Conservation (phyloP, 2,797 vertebrate genomes). For the Xiphophorus birchmanni region DNA sequence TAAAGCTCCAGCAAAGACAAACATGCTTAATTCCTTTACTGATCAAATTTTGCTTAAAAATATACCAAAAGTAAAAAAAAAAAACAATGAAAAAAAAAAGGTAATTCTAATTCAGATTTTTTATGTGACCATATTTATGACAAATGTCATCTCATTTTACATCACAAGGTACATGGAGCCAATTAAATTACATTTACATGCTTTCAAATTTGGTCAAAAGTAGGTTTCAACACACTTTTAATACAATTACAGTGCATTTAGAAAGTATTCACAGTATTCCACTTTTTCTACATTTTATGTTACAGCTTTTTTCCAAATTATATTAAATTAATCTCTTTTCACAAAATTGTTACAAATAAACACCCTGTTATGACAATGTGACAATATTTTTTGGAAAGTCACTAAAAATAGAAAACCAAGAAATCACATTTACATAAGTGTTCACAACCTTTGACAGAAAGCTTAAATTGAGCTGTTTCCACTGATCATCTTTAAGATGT, state of each 20-base stretch:
- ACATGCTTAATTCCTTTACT: not conserved
- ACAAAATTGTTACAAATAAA: not conserved
- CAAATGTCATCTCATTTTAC: not conserved
- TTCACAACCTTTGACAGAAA: too few relatives aligned
- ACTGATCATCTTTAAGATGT: too few relatives aligned
- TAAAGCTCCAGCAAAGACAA: not conserved
- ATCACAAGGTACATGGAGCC: not conserved
- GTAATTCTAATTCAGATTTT: not conserved
- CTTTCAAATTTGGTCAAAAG: not conserved
- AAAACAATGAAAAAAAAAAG: not conserved
- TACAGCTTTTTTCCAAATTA: not conserved
- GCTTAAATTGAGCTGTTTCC: too few relatives aligned
- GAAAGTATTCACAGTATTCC: too few relatives aligned
- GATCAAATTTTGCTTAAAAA: not conserved
- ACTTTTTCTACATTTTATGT: not conserved
- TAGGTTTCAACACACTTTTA: not conserved
- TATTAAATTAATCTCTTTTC: not conserved
- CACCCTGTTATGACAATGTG: not conserved
- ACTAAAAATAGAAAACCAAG: too few relatives aligned
- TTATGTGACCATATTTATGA: not conserved
- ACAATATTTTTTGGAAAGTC: too few relatives aligned
- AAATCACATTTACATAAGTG: too few relatives aligned
- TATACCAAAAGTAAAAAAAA: not conserved
- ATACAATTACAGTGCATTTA: not conserved
- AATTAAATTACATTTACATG: not conserved